phyloP scores from a whole-genome alignment of 1,140 invertebrate genomes.

The Micrasema longulum region DNA sequence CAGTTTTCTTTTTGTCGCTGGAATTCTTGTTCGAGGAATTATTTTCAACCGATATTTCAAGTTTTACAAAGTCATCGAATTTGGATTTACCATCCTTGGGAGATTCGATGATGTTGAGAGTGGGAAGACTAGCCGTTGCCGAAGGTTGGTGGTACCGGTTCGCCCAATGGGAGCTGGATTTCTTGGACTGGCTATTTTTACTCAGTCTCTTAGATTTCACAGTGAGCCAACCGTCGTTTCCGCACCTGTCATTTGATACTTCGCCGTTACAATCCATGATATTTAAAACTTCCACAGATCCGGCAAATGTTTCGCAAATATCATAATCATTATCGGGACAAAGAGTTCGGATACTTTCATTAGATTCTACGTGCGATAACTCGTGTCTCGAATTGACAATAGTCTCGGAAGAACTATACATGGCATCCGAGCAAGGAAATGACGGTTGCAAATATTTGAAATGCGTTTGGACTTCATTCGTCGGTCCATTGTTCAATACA shows the following conservation, averaged over 20 bases:
- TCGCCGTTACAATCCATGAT: slow-evolving; percentile 67
- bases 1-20: slow-evolving; percentile 55
- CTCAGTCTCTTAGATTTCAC: slow-evolving; percentile 72
- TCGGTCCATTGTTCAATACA: neutral
- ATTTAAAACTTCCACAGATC: slow-evolving; percentile 69
- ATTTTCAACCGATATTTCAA: slow-evolving; percentile 49
- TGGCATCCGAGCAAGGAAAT: slow-evolving; percentile 48
- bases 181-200: slow-evolving; percentile 57
- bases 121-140: slow-evolving; percentile 75
- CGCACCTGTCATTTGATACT: slow-evolving; percentile 63
- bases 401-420: slow-evolving; percentile 68
- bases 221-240: slow-evolving; percentile 75
- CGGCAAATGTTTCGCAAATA: slow-evolving; percentile 67
- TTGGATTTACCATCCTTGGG: slow-evolving; percentile 64
- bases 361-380: slow-evolving; percentile 64
- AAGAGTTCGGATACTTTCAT: slow-evolving; percentile 66
- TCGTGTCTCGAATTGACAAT: slow-evolving; percentile 66
- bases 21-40: slow-evolving; percentile 53
- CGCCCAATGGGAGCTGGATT: slow-evolving; percentile 72
- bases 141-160: slow-evolving; percentile 76
- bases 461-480: slow-evolving; percentile 31
- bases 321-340: slow-evolving; percentile 62
- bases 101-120: slow-evolving; percentile 70
- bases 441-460: slow-evolving; percentile 29
- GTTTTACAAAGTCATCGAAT: slow-evolving; percentile 56